Evolutionary conservation across 2,888 invertebrate genomes (phyloP).

Genomic region (Sepiola atlantica): DNA sequence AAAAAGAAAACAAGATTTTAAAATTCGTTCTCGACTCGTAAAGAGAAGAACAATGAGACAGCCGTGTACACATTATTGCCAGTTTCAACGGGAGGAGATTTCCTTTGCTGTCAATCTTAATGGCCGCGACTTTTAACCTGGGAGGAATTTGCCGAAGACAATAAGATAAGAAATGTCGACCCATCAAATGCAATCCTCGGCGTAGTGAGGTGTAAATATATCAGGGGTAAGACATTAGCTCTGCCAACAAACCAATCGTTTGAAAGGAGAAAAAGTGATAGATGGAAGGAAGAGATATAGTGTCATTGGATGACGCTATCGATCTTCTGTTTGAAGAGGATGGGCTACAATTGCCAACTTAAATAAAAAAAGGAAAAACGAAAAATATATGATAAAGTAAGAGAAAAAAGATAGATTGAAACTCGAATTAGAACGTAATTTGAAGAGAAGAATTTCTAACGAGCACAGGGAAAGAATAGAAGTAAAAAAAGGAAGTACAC

Average conservation of each 20-base stretch:
- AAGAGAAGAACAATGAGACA: not conserved
- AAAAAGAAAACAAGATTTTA: not conserved
- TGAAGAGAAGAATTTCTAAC: too few species aligned
- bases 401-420: too few species aligned
- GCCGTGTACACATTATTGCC: not conserved
- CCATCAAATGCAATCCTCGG: slow-evolving; percentile 3
- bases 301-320: not conserved
- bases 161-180: not conserved
- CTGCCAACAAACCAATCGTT: not conserved
- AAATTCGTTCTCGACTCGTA: not conserved
- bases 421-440: too few species aligned
- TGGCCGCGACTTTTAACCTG: not conserved
- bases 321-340: too few species aligned
- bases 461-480: too few species aligned
- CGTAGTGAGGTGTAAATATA: slow-evolving; percentile 32
- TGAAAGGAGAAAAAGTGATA: not conserved
- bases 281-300: not conserved
- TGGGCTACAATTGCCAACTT: not conserved
- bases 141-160: not conserved
- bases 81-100: not conserved
- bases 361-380: not conserved
- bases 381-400: not conserved
- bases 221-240: not conserved
- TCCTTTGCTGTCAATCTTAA: not conserved
- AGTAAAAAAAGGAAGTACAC: too few species aligned